Conservation (phyloP, 1,140 invertebrate species). For the Drosophila novamexicana region DNA sequence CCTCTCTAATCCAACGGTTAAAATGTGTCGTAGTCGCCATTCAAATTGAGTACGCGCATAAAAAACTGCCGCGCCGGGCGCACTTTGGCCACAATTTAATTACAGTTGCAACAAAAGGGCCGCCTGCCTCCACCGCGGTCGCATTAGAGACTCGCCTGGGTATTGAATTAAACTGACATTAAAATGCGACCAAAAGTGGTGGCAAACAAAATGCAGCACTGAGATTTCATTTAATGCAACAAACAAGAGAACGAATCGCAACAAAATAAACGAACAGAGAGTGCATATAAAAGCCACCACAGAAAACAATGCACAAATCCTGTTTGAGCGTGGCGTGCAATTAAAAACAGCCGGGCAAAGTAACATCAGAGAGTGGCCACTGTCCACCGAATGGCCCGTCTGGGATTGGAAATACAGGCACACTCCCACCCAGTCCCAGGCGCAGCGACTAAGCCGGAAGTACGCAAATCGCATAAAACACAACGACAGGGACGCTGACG, state of each 20-base stretch:
- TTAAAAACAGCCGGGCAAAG: constrained; percentile 68
- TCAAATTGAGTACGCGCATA: constrained; percentile 36
- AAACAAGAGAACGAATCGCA: constrained; percentile 3
- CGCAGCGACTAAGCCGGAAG: constrained; percentile 68
- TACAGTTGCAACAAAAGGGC: constrained; percentile 69
- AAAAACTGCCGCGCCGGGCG: constrained; percentile 38
- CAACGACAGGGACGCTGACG: constrained; percentile 20
- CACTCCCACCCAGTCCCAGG: constrained; percentile 17
- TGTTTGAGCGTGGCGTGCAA: constrained; percentile 76
- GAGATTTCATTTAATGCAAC: constrained; percentile 39
- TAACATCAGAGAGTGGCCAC: constrained; percentile 34
- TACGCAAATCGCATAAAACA: constrained; percentile 79
- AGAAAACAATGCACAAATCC: constrained; percentile 82
- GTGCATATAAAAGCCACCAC: constrained; percentile 68
- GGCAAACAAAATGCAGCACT: constrained; percentile 24
- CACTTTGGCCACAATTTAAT: constrained; percentile 77
- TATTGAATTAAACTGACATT: constrained; percentile 82
- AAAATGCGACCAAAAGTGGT: constrained; percentile 64
- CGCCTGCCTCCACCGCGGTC: neutral
- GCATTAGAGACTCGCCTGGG: constrained; percentile 68
- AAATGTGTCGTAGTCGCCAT: neutral
- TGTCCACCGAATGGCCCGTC: constrained; percentile 38
- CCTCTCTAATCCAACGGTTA: constrained; percentile 3
- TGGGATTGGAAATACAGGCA: constrained; percentile 21
- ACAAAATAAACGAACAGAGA: constrained; percentile 10